These are phyloP conservation scores for Eciton burchellii DNA, from an alignment of 1,140 invertebrate species.

Conservation along the genomic window DNA sequence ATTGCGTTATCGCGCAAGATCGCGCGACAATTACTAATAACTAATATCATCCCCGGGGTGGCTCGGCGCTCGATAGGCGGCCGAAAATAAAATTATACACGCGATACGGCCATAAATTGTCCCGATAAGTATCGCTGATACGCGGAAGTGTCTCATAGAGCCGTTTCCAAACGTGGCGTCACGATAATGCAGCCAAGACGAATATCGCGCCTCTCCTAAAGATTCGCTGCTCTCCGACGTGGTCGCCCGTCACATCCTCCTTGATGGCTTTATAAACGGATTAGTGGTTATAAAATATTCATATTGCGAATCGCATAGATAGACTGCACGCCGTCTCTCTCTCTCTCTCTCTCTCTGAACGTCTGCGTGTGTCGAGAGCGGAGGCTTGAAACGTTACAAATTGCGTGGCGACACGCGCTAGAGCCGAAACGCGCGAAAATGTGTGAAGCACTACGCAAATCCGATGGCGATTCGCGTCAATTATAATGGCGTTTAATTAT, in stretches of 20 bases:
- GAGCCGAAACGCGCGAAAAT: slow-evolving; percentile 22
- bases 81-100: background rate
- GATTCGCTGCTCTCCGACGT: slow-evolving; percentile 23
- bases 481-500: slow-evolving; percentile 12
- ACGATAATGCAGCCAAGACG: slow-evolving; percentile 30
- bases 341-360: too few species aligned
- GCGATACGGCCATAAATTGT: slow-evolving; percentile 11
- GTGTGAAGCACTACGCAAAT: background rate
- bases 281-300: slow-evolving; percentile 44
- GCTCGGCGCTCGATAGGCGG: background rate
- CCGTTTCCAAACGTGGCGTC: slow-evolving; percentile 25
- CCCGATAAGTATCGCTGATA: slow-evolving; percentile 31
- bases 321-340: too few species aligned
- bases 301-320: slow-evolving; percentile 10
- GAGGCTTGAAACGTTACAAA: slow-evolving; percentile 21
- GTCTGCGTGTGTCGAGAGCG: slow-evolving; percentile 1
- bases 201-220: slow-evolving; percentile 47
- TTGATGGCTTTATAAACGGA: slow-evolving; percentile 48
- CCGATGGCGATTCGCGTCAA: background rate
- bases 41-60: background rate
- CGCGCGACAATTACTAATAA: background rate
- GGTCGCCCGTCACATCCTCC: slow-evolving; percentile 33
- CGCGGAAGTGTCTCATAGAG: slow-evolving; percentile 16
- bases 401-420: background rate
- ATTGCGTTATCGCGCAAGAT: slow-evolving; percentile 14